Base-by-base conservation (phyloP, 2,797 vertebrate genomes). In the Manis javanica region DNA sequence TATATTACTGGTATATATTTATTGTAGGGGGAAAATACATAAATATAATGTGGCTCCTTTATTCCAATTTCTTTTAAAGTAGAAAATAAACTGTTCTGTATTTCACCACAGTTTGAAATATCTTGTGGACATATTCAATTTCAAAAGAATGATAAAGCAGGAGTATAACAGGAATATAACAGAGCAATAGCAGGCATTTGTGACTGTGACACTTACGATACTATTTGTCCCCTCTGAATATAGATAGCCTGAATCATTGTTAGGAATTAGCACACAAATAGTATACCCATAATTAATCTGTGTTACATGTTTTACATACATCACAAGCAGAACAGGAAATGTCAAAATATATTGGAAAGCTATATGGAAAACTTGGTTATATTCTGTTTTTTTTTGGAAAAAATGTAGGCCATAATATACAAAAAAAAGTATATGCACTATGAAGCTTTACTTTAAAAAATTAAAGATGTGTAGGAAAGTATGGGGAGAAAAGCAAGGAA, bases 11-110 rank as follows among this genome's bases (percentile, higher is more conserved):
- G 29, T 29, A 8, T 21, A 34, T 31, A 12, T 69, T 88, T 94
- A 78, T 72, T 16, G 72, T 2, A 91, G 39, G 46, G 55, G 55
- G 79, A 87, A 46, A 87, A 87, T 55, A 63, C 5, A 85, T 61
- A 51, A 63, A 90, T 19, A 85, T 4, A 53, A 39, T 77, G 10
- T 34, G 12, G 39, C 6, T 78, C 4, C 34, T 82, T 87, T 72
- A 53, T 59, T 46, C 29, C 9, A 92, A 68, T 94, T 96, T 69
- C 23, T 72, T 94, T 92, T 61, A 89, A 95, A 94, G 71, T 37
- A 95, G 64, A 69, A 94, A 94, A 59, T 71, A 61, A 92, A 71
- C 18, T 4, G 29, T 23, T 88, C 23, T 87, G 11, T 26, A 77
- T 84, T 92, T 66, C 15, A 83, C 9, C 16, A 88, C 3, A 68